Conservation (phyloP, 2,797 vertebrate genomes). For the Rhabdomys pumilio region DNA sequence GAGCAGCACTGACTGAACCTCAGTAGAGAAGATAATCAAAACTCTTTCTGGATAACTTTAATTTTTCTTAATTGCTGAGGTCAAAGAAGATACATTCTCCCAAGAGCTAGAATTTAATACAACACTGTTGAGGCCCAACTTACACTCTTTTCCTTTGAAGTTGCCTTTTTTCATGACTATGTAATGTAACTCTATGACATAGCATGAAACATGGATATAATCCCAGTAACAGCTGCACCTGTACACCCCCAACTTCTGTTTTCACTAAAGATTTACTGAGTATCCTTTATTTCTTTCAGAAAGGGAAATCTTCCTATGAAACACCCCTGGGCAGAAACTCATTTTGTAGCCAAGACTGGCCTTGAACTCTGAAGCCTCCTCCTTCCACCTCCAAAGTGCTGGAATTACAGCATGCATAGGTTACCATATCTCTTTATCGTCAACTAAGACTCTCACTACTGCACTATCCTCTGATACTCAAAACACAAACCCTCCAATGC, state of each 20-base stretch:
- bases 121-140: slow-evolving; percentile 25
- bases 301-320: background rate
- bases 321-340: background rate
- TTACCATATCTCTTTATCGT: background rate
- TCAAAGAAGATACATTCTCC: slow-evolving; percentile 17
- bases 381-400: background rate
- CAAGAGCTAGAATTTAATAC: slow-evolving; percentile 17
- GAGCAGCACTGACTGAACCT: background rate
- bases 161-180: background rate
- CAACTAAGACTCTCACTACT: slow-evolving; percentile 16
- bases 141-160: slow-evolving; percentile 55
- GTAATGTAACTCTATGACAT: background rate
- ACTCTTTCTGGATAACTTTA: slow-evolving; percentile 43
- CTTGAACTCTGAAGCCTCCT: background rate
- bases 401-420: too few relatives aligned
- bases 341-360: background rate
- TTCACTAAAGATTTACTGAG: slow-evolving; percentile 45
- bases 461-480: background rate
- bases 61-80: slow-evolving; percentile 55
- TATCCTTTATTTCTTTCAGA: background rate
- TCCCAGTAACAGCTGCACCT: background rate
- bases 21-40: slow-evolving; percentile 57
- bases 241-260: background rate
- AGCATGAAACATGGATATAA: background rate
- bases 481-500: background rate